Evolutionary conservation across 2,888 invertebrate genomes (phyloP), one percentile per base, ranked within the genome.

Genomic region (Harpalus rubripes): DNA sequence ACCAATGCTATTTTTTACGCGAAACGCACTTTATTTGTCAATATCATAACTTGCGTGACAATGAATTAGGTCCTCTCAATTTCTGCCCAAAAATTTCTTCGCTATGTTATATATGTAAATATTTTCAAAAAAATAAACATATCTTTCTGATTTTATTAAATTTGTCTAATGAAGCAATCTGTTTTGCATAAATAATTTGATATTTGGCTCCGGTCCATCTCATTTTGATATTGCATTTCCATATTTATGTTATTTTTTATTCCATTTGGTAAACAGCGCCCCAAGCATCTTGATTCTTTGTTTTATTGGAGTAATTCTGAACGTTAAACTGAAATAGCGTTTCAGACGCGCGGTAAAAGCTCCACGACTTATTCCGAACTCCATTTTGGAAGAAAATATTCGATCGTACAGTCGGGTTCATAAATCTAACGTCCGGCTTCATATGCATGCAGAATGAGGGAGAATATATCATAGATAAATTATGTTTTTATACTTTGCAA

Each of bases 301-400:
- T 81, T 52, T 58, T 81, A 81, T 81, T 81, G 59, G 41, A 65
- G 65, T 81, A 81, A 81, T 81, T 65, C 44, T 32, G 39, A 82
- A 82, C 82, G 82, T 82, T 82, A 82, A 81, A 82, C 68, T 58
- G 68, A 82, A 82, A 82, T 82, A 81, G 82, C 56, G 59, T 72
- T 82, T 81, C 32, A 32, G 32, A 52, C 10, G 10, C 44, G 44
- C 44, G 44, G 44, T 52, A 52, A 52, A 52, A 52, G 44, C 44
- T 52, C 10, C 26, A 63, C 80, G 44, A 81, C 63, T 81, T 81
- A 81, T 81, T 16, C 8, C 22, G 26, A 63, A 63, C 59, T 59
- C 44, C 44, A 52, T 52, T 52, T 52, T 7, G 63, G 26, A 26
- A 18, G 26, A 2, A 63, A 63, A 63, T 22, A 63, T 26, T 26